Conservation (phyloP, 1,140 invertebrate genomes). For the Drosophila bifasciata region DNA sequence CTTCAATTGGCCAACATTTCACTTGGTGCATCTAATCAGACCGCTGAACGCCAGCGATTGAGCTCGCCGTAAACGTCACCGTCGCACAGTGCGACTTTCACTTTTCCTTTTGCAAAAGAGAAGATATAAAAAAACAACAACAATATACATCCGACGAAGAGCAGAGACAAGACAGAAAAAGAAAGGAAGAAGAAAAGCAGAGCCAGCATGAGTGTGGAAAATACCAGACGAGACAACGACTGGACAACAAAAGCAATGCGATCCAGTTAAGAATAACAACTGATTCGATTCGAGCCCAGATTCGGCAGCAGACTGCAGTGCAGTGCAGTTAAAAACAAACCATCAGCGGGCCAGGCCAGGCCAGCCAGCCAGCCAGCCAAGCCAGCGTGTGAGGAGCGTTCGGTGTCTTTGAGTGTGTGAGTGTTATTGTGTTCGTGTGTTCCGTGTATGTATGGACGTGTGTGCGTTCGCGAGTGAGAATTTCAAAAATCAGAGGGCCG, state of each 20-base stretch:
- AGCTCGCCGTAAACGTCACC: neutral
- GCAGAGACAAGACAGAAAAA: slow-evolving; percentile 1
- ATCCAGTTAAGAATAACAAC: slow-evolving; percentile 16
- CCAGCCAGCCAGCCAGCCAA: slow-evolving; percentile 11
- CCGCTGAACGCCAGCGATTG: neutral
- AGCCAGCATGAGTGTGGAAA: slow-evolving; percentile 44
- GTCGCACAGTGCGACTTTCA: slow-evolving; percentile 31
- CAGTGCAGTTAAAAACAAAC: slow-evolving; percentile 36
- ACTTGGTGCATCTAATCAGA: neutral
- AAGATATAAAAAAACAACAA: slow-evolving; percentile 34
- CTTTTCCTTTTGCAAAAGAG: slow-evolving; percentile 38
- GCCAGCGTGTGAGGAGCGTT: slow-evolving; percentile 28
- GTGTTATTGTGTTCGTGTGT: slow-evolving; percentile 1
- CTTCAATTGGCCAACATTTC: slow-evolving; percentile 2
- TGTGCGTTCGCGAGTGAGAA: slow-evolving; percentile 3
- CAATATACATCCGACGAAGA: slow-evolving; percentile 32
- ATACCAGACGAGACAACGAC: slow-evolving; percentile 36
- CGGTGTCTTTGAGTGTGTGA: slow-evolving; percentile 19
- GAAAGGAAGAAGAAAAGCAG: slow-evolving; percentile 18
- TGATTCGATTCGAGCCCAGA: slow-evolving; percentile 7
- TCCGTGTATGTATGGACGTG: slow-evolving; percentile 5
- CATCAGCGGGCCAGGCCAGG: slow-evolving; percentile 19
- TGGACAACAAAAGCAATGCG: slow-evolving; percentile 20
- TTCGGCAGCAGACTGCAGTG: slow-evolving; percentile 9
- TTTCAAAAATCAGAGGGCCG: slow-evolving; percentile 9